Percentiles rank a stretch among this genome's conserved stretches.
These are phyloP conservation scores for Alcedo quadribrachys DNA, from an alignment of 2,797 vertebrate species.

Conservation along the genomic window DNA sequence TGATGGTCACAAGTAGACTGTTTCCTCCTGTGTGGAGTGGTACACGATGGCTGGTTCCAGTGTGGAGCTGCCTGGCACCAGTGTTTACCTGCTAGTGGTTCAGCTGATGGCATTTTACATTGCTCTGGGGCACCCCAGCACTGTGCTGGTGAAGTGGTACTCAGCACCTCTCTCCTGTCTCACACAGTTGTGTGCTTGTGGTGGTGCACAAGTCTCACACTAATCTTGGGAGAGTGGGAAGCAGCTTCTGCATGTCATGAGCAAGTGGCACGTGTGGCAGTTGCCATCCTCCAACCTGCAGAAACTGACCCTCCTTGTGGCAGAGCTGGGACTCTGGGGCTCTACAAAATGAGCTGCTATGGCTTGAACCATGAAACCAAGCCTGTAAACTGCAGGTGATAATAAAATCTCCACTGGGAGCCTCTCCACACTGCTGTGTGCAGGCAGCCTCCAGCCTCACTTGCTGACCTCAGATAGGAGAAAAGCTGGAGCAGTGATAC, in stretches of 20 bases:
- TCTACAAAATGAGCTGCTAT: neutral
- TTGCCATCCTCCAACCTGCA: neutral
- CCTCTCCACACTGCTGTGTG: neutral
- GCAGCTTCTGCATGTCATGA: neutral
- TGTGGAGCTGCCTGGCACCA: neutral
- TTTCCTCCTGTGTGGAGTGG: neutral
- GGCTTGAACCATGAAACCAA: neutral
- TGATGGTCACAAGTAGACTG: fast-evolving
- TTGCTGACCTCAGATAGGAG: neutral
- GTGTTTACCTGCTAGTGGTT: neutral
- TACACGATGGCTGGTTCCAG: neutral
- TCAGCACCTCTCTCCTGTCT: neutral
- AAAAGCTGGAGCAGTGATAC: neutral
- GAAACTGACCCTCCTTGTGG: neutral
- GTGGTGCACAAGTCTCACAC: neutral
- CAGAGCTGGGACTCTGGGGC: neutral
- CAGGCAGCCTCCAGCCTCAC: neutral
- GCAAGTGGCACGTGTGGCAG: fast-evolving
- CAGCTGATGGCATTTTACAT: neutral
- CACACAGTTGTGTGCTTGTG: neutral
- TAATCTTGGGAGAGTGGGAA: neutral
- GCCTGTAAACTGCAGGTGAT: neutral
- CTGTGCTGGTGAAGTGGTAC: neutral
- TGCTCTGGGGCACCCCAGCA: neutral
- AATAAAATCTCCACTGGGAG: neutral